Evolutionary conservation across 2,797 vertebrate species (phyloP).

Genomic region (Lacerta viridis): DNA sequence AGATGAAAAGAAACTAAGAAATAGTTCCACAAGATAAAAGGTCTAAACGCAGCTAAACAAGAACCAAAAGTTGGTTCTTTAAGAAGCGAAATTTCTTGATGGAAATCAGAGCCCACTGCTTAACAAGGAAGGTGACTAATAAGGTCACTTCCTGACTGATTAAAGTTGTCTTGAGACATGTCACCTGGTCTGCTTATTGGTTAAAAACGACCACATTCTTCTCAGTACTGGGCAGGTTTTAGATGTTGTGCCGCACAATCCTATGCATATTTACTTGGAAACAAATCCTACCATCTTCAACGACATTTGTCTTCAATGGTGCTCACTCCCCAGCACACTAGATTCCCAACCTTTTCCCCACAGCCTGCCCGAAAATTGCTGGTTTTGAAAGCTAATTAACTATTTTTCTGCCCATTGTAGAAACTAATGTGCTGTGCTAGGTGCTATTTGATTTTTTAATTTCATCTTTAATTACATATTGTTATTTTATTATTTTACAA

Average conservation of each 20-base stretch:
- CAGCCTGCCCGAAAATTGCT: too few relatives aligned
- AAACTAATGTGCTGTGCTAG: too few relatives aligned
- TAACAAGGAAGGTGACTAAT: constrained; percentile 20
- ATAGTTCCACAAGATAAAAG: constrained; percentile 6
- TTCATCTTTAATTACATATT: too few relatives aligned
- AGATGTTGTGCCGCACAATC: not conserved
- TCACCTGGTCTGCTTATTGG: constrained; percentile 9
- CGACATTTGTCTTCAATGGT: not conserved
- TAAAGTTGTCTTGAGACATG: not conserved
- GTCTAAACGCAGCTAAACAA: constrained; percentile 11
- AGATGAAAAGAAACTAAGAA: not conserved
- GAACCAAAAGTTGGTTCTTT: constrained; percentile 16
- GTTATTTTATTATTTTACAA: too few relatives aligned
- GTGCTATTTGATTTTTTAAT: too few relatives aligned
- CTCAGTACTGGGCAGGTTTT: not conserved
- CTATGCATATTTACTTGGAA: not conserved
- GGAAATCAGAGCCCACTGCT: constrained; percentile 2
- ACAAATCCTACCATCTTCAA: not conserved
- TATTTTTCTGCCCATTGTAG: too few relatives aligned
- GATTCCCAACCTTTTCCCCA: too few relatives aligned
- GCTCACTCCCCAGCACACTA: not conserved
- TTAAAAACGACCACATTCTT: constrained; percentile 10
- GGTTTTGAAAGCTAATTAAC: too few relatives aligned
- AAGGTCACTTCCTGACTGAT: constrained; percentile 7
- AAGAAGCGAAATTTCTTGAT: constrained; percentile 19